Conservation (phyloP, 2,113 vertebrate species). For the Odocoileus virginianus region DNA sequence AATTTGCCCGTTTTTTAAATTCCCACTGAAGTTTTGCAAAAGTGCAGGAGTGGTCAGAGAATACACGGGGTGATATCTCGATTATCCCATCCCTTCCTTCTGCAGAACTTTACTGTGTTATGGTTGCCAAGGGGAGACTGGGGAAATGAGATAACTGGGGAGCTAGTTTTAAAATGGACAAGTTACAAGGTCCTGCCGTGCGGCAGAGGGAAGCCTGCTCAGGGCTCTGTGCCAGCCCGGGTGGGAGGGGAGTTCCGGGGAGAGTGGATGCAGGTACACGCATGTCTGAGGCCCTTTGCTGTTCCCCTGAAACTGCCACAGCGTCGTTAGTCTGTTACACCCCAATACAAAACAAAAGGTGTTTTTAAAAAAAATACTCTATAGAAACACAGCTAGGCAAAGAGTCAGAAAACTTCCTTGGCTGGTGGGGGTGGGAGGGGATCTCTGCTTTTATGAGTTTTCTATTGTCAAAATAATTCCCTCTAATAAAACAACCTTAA, state of each 20-base stretch:
- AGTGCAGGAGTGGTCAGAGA: not conserved
- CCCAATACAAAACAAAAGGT: not conserved
- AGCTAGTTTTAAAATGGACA: not conserved
- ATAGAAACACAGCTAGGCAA: not conserved
- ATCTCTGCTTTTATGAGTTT: not conserved
- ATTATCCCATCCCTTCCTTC: not conserved
- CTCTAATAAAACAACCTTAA: not conserved
- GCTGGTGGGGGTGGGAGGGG: not conserved
- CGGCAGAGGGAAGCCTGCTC: not conserved
- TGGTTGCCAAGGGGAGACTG: not conserved
- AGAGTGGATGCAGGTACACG: not conserved
- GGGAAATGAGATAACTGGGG: not conserved
- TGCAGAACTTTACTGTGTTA: constrained; percentile 10
- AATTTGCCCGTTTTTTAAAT: not conserved
- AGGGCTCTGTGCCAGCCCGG: not conserved
- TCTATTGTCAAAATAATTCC: not conserved
- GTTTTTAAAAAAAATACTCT: not conserved
- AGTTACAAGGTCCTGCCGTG: not conserved
- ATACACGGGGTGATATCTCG: not conserved
- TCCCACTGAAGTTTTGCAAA: not conserved
- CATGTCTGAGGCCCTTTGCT: not conserved
- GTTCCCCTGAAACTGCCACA: not conserved
- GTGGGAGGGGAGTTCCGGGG: not conserved
- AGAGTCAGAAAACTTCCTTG: not conserved
- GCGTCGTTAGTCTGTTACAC: not conserved